phyloP scores from a whole-genome alignment of 1,140 invertebrate species.

The Drosophila ogumai region DNA sequence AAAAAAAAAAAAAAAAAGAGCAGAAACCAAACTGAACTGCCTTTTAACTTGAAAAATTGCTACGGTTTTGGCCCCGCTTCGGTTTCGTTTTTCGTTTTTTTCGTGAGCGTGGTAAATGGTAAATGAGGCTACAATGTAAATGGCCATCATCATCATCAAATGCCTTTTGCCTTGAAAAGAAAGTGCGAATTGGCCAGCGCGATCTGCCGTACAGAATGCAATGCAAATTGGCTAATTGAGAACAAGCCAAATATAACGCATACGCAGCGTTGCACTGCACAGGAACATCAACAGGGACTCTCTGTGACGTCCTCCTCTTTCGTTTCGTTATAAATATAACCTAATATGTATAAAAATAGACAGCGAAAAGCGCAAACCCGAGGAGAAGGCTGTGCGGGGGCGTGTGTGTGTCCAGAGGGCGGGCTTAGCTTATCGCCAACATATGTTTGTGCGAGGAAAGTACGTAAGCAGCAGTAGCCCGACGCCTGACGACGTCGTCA shows the following conservation, averaged over 20 bases:
- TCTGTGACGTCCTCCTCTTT: slow-evolving; percentile 48
- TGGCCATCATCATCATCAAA: slow-evolving; percentile 53
- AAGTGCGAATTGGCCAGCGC: slow-evolving; percentile 50
- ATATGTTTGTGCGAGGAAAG: slow-evolving; percentile 46
- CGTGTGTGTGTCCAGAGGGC: slow-evolving; percentile 50
- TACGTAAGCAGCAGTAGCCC: slow-evolving; percentile 51
- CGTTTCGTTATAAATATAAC: slow-evolving; percentile 57
- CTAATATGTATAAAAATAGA: slow-evolving; percentile 69
- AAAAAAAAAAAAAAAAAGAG: slow-evolving; percentile 12
- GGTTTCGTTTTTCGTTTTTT: slow-evolving; percentile 54
- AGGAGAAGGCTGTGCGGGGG: background rate
- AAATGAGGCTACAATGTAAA: slow-evolving; percentile 58
- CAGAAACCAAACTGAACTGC: slow-evolving; percentile 48
- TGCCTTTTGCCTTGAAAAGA: slow-evolving; percentile 70
- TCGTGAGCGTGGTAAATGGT: slow-evolving; percentile 69
- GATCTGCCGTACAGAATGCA: slow-evolving; percentile 14
- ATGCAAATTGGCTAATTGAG: slow-evolving; percentile 25
- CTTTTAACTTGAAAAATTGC: slow-evolving; percentile 80
- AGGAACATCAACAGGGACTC: slow-evolving; percentile 5
- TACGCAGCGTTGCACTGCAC: slow-evolving; percentile 19
- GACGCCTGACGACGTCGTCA: slow-evolving; percentile 55
- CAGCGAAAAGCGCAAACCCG: slow-evolving; percentile 2
- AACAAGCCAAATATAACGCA: slow-evolving; percentile 24
- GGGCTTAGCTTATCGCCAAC: slow-evolving; percentile 67
- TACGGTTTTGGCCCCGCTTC: slow-evolving; percentile 63